Base-by-base conservation (phyloP, 1,140 invertebrate species). In the Samia ricini region DNA sequence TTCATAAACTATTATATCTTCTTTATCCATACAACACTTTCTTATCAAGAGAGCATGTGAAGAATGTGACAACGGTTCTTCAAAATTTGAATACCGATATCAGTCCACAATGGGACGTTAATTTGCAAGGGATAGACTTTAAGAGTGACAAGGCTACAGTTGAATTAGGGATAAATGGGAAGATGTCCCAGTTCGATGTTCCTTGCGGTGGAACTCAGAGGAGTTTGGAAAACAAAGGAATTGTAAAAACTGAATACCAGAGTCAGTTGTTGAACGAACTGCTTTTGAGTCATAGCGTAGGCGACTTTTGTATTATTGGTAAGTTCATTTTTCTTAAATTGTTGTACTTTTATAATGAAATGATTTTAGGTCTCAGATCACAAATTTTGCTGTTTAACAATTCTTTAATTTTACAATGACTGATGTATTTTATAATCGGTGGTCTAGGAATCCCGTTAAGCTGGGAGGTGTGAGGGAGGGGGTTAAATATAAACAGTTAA, bases 21-120 rank as follows among this genome's bases (percentile, higher is more conserved):
- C 87, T 97, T 10, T 99, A 98, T 91, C 98, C 98, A 0, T 97
- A 96, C 74, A 93, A 95, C 60, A 88, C 93, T 7, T 95, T 98
- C 80, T 81, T 98, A 51, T 92, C 93, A 20, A 91, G 92, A 69
- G 96, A 98, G 51, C 94, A 94, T 10, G 91, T 92, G 61, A 92
- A 92, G 49, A 94, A 94, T 2, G 94, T 97, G 0, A 91, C 94
- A 69, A 92, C 92, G 56, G 92, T 96, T 6, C 84, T 97, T 18
- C 74, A 91, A 12, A 94, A 92, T 8, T 93, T 96, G 57, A 89
- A 92, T 15, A 84, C 95, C 15, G 71, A 91, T 23, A 77, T 66
- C 4, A 60, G 71, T 24, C 68, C 80, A 0, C 68, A 79, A 61
- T 79, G 77, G 24, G 71, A 72, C 29, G 81, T 85, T 69, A 64